Percentiles rank a stretch among this genome's conserved stretches.
phyloP scores from a whole-genome alignment of 2,888 invertebrate genomes.

The Lasioglossum leucozonium region DNA sequence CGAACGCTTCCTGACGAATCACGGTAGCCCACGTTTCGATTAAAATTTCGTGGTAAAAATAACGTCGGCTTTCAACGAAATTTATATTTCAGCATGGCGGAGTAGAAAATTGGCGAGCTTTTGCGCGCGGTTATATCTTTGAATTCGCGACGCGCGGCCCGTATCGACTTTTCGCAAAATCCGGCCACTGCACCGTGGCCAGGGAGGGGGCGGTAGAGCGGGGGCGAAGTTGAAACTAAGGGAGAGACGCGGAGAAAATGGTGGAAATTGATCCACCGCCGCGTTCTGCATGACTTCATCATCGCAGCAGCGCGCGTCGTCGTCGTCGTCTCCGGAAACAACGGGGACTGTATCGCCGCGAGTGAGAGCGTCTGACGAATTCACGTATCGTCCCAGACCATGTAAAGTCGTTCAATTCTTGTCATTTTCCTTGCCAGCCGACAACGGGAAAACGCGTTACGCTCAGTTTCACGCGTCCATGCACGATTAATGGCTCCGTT shows the following conservation, averaged over 20 bases:
- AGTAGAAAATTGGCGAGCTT: constrained; percentile 46
- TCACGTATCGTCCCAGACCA: constrained; percentile 9
- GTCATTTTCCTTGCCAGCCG: neutral
- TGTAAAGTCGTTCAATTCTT: constrained; percentile 21
- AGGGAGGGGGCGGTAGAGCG: neutral
- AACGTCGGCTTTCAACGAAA: constrained; percentile 20
- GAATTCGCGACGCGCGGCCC: constrained; percentile 27
- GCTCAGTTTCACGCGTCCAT: neutral
- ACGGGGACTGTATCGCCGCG: constrained; percentile 3
- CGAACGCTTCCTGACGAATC: neutral
- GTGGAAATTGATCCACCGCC: constrained; percentile 39
- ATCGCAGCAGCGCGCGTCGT: constrained; percentile 18
- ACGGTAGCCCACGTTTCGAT: constrained; percentile 4
- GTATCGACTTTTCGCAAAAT: constrained; percentile 44
- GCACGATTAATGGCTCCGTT: neutral
- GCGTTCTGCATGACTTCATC: constrained; percentile 54
- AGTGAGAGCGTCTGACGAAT: constrained; percentile 15
- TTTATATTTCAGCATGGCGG: constrained; percentile 22
- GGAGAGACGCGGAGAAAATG: constrained; percentile 30
- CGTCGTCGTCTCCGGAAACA: constrained; percentile 17
- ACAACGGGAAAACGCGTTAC: neutral
- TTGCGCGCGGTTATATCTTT: constrained; percentile 20
- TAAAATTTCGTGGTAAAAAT: constrained; percentile 30
- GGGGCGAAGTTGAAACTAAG: constrained; percentile 16
- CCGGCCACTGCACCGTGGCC: constrained; percentile 5